These are phyloP conservation scores for Cydia splendana DNA, from an alignment of 1,140 invertebrate genomes.

Conservation along the genomic window DNA sequence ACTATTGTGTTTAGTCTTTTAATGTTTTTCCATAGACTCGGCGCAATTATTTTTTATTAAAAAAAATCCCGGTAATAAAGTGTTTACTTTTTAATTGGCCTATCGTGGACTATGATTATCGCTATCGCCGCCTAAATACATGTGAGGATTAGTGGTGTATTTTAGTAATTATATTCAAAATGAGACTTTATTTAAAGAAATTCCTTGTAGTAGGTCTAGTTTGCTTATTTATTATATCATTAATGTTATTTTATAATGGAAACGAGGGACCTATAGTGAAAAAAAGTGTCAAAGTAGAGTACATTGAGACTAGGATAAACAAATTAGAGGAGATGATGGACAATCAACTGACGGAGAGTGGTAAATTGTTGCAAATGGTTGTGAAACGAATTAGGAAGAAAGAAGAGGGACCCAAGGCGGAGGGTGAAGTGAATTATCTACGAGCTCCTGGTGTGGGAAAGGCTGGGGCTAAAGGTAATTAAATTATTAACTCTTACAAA, in stretches of 20 bases:
- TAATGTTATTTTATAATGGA: not conserved
- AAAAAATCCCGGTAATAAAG: not conserved
- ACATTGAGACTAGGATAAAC: slow-evolving; percentile 57
- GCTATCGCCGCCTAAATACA: not conserved
- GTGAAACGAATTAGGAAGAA: slow-evolving; percentile 54
- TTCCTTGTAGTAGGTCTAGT: slow-evolving; percentile 29
- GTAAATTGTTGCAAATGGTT: slow-evolving; percentile 59
- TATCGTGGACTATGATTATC: not conserved
- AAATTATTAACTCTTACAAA: not conserved
- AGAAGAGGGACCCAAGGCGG: slow-evolving; percentile 26
- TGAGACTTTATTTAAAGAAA: slow-evolving; percentile 44
- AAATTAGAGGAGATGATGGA: slow-evolving; percentile 58
- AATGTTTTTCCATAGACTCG: not conserved
- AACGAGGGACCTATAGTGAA: not conserved
- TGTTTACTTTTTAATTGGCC: not conserved
- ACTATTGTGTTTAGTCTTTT: not conserved
- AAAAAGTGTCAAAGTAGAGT: slow-evolving; percentile 36
- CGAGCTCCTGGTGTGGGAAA: not conserved
- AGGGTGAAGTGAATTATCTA: not conserved
- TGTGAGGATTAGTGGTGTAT: not conserved
- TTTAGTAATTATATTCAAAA: slow-evolving; percentile 22
- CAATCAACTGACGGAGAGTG: slow-evolving; percentile 59
- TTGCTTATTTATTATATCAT: not conserved
- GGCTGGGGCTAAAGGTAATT: not conserved
- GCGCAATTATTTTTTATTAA: slow-evolving; percentile 18